Conservation (phyloP, 92 coral and sea anemone genomes). For the Umimayanthus kanabou region DNA sequence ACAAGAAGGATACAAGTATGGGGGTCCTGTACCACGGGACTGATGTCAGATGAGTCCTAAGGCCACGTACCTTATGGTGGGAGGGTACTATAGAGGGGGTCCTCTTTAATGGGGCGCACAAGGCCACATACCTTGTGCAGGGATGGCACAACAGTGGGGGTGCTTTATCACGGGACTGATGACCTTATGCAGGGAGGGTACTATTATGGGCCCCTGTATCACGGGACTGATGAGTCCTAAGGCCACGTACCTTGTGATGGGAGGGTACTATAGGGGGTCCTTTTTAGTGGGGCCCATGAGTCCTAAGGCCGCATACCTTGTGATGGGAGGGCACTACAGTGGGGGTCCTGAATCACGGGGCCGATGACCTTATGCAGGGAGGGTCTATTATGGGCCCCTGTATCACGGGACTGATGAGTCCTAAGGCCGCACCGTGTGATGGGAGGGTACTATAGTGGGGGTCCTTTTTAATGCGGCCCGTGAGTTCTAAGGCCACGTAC, state of each 20-base stretch:
- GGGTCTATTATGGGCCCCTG: not conserved
- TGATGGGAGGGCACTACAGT: conserved; percentile 56
- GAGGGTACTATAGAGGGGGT: not conserved
- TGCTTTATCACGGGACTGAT: not conserved
- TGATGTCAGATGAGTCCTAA: too few species aligned
- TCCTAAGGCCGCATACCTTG: conserved; percentile 46
- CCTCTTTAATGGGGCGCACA: too few species aligned
- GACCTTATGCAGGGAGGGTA: not conserved
- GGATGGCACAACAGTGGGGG: not conserved
- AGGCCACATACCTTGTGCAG: not conserved
- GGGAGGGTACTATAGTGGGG: not conserved
- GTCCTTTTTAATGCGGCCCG: not conserved
- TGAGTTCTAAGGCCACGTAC: not conserved
- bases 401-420: not conserved
- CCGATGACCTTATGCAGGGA: not conserved
- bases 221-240: not conserved
- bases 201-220: not conserved
- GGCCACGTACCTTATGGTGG: not conserved
- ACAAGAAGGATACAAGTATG: too few species aligned
- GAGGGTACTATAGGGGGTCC: conserved; percentile 34
- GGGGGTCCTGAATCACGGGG: conserved; percentile 39
- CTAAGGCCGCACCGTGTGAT: not conserved
- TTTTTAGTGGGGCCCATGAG: not conserved
- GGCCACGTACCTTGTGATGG: conserved; percentile 61
- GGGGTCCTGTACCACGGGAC: not conserved